Evolutionary conservation across 2,797 vertebrate species (phyloP), one percentile per base, ranked within the genome.

Genomic region (Erethizon dorsatum): DNA sequence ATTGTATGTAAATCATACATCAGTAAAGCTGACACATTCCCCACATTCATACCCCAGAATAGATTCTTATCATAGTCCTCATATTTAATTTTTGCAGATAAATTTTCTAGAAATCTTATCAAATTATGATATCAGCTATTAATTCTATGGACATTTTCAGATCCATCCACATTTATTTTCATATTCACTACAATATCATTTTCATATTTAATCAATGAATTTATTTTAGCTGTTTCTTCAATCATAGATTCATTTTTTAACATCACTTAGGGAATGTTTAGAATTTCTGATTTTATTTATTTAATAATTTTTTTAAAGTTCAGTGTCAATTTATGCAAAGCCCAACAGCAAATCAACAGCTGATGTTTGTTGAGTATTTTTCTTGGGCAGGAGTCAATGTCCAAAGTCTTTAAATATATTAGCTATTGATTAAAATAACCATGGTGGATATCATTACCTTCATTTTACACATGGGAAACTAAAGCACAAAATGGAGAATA

Each of bases 1-100:
- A 22, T 50, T 52, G 31, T 57, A 79, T 50, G 3, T 52, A 80
- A 84, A 80, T 86, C 52, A 59, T 14, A 37, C n/a, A 73, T 59
- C 17, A 67, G 33, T 54, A 75, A 91, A 65, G 57, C 41, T 78
- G 69, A 63, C 45, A 63, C 57, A n/a, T n/a, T 83, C 87, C 33
- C 9, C 33, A 65, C 0, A 37, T 15, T 4, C 0, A 31, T 26
- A 15, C 45, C 26, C 7, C 22, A 65, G 65, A 71, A 65, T 41
- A 80, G 63, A 67, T 77, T 59, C 6, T 54, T 84, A 57, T 41
- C 63, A 57, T 37, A 7, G 14, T 33, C 22, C 26, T 84, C 22
- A 91, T 4, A 52, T 8, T 31, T 93, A 22, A 94, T 67, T 94
- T 80, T 57, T 94, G 14, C 28, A 91, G 50, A 45, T 45, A 91